Evolutionary conservation across 2,888 invertebrate species (phyloP), one percentile per base, ranked within the genome.

Genomic region (Bugulina stolonifera): DNA sequence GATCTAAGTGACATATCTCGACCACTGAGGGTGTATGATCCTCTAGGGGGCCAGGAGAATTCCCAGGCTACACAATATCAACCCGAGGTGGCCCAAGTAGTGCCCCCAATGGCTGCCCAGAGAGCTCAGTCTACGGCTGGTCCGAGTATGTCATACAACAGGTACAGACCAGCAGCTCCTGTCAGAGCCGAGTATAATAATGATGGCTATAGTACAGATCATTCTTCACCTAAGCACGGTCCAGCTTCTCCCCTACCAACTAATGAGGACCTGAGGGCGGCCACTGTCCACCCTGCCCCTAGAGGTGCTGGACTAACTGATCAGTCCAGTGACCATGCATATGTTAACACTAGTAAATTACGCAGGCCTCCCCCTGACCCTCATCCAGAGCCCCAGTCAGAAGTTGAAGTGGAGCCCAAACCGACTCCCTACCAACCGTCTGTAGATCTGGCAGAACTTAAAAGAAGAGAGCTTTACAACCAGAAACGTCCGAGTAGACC

Each of bases 151-250:
- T 64, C 64, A 14, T 64, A 64, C 27, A 64, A n/a, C 64, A 27
- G 64, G 32, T 64, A 64, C 64, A 32, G 34, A 32, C 29, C 34
- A 32, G 5, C 14, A 10, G 27, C 64, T 14, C 64, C 64, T 27
- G 64, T 27, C 32, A 22, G 64, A 10, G 64, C 32, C 2, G 64
- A 64, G 14, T 64, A 64, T 32, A 64, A 32, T 27, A 64, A 64
- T 64, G 64, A 64, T 5, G 64, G 64, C n/a, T 64, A 64, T 32
- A 64, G 32, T 32, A 64, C 64, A 14, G 64, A 64, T 32, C 43
- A 43, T 18, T 25, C 25, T 32, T 64, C 64, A 3, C 64, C 64
- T 3, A 25, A 32, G 32, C 64, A 64, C 32, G 18, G 10, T 18
- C 43, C 18, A 5, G 5, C 43, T 18, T 14, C 27, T 3, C 64